Percentiles rank a stretch among this genome's conserved stretches.
Conservation (phyloP, 2,113 vertebrate species). For the Plecturocebus donacophilus region DNA sequence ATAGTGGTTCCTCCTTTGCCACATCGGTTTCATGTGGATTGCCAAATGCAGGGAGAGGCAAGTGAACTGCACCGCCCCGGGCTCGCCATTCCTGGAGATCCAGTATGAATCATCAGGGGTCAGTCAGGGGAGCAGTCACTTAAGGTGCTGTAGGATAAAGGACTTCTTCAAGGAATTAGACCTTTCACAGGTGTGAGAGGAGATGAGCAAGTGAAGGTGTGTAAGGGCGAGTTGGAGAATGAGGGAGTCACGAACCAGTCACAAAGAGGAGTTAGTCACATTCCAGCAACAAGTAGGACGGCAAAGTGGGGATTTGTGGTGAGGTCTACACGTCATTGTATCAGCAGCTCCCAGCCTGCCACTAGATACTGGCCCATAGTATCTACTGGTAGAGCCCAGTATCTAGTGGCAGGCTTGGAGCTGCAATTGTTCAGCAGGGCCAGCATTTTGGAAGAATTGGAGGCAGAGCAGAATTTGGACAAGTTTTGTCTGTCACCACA, state of each 20-base stretch:
- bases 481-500: neutral
- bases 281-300: fast-evolving
- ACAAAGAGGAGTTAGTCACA: neutral
- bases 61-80: neutral
- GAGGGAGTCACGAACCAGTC: neutral
- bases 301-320: too few species aligned
- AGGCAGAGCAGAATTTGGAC: neutral
- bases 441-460: neutral
- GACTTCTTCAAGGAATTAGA: neutral
- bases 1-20: neutral
- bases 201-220: neutral
- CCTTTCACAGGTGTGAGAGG: neutral
- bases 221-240: neutral
- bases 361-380: too few species aligned
- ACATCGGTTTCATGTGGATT: neutral
- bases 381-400: too few species aligned
- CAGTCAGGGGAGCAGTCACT: too few species aligned
- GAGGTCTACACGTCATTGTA: too few species aligned
- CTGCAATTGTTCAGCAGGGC: too few species aligned
- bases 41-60: neutral
- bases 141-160: neutral
- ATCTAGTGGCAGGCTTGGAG: fast-evolving
- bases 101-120: neutral
- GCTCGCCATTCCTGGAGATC: neutral
- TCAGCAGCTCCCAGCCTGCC: too few species aligned